phyloP scores from a whole-genome alignment of 2,113 vertebrate genomes.

The Burhinus oedicnemus region DNA sequence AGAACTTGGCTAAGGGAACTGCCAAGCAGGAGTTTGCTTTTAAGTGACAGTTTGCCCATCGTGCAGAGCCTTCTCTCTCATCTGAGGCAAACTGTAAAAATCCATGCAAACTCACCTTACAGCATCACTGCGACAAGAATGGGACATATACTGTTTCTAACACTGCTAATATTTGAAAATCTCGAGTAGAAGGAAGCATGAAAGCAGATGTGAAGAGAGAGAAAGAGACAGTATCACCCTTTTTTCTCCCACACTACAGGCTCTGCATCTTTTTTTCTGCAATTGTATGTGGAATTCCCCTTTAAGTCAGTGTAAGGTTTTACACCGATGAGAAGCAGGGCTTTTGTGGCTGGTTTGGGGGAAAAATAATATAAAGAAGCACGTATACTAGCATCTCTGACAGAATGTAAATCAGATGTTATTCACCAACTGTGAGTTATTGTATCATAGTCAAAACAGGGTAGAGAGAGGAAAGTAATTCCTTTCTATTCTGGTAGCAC shows the following conservation, averaged over 20 bases:
- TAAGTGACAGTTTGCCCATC: neutral
- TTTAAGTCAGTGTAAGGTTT: neutral
- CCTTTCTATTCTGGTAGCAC: neutral
- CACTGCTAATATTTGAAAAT: neutral
- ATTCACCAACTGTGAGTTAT: neutral
- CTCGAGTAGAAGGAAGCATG: neutral
- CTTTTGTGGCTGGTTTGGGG: neutral
- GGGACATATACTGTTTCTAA: neutral
- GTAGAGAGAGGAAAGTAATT: neutral
- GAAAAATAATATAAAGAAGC: neutral
- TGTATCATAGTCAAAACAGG: neutral
- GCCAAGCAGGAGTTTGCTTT: constrained; percentile 35
- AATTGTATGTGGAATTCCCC: neutral
- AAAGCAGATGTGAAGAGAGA: neutral
- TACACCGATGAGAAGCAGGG: neutral
- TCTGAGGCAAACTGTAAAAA: constrained; percentile 23
- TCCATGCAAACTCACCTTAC: neutral
- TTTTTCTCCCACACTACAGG: neutral
- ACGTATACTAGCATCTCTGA: neutral
- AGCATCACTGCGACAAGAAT: neutral
- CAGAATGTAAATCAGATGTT: neutral
- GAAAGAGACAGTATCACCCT: neutral
- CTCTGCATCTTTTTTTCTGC: neutral
- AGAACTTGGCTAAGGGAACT: constrained; percentile 11
- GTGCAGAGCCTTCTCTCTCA: neutral